Evolutionary conservation across 2,888 invertebrate species (phyloP), one percentile per base, ranked within the genome.

Genomic region (Drosophila demipolita): DNA sequence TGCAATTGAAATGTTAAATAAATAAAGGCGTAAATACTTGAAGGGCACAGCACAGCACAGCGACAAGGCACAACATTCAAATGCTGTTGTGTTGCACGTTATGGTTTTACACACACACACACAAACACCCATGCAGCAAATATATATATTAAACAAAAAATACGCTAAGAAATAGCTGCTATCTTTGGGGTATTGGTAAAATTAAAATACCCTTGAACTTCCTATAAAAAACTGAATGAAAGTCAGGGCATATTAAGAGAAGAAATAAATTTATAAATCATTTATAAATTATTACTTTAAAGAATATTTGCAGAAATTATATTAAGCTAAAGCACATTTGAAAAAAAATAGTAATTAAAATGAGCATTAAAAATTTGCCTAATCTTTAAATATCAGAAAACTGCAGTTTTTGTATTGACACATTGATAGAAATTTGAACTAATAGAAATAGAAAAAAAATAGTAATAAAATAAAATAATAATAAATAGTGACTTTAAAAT

Each of bases 1-100:
- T 87, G 90, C 87, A 86, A 92, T 92, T 91, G 92, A 91, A 91
- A 91, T 92, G 91, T 87, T 90, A 91, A 92, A 91, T 91, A 92
- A 91, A 92, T 91, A 92, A 92, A 90, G 88, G 91, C 89, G 88
- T 84, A 85, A 89, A 87, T 87, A 89, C 90, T 87, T 90, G 89
- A 87, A 77, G 90, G 90, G 80, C 75, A 75, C 26, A 38, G 36
- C 20, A 68, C 15, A 36, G 26, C 55, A 75, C 73, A 78, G 72
- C 66, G 23, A 71, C 73, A 74, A 66, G 70, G 72, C 64, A 66
- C 42, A 80, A 79, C 71, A 78, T 76, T 76, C 87, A 78, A 76
- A 77, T 82, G 75, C 61, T 66, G 75, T 70, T 68, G 68, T 72
- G 75, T 65, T 66, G 73, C 65, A 50, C 62, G 71, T 71, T 63